These are phyloP conservation scores for Isaurus tuberculatus DNA, from an alignment of 92 coral and sea anemone genomes.

Conservation along the genomic window DNA sequence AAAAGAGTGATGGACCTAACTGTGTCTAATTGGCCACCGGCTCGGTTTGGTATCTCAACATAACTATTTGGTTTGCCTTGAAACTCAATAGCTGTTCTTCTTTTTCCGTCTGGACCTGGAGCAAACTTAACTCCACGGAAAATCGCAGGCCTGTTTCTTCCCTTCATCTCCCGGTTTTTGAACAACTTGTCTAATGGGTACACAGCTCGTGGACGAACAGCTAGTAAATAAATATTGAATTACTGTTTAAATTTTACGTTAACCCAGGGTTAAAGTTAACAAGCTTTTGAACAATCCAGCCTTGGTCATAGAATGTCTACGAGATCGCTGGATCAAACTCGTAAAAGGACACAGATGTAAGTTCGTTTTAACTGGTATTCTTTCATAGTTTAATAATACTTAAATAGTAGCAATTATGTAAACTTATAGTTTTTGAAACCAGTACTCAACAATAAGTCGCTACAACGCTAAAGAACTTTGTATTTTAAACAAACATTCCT, in stretches of 20 bases:
- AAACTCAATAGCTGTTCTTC: conserved; percentile 11
- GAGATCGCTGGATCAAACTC: no score
- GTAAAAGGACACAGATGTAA: no score
- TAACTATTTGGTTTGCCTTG: conserved; percentile 35
- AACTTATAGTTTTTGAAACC: no score
- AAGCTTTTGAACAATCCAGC: no score
- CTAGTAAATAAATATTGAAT: neutral
- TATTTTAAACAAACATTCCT: no score
- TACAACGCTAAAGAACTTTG: no score
- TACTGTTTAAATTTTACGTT: no score
- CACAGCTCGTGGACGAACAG: conserved; percentile 38
- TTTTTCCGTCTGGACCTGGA: conserved; percentile 23
- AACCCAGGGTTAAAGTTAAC: no score
- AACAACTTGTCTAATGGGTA: conserved; percentile 7
- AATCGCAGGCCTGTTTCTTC: conserved; percentile 9
- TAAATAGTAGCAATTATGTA: no score
- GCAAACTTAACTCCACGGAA: neutral
- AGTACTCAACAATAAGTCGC: no score
- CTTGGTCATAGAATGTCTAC: neutral
- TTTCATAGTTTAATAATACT: no score
- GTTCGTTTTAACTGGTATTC: no score
- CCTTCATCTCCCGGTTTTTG: neutral
- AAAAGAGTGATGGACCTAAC: conserved; percentile 16
- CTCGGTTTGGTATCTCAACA: conserved; percentile 30
- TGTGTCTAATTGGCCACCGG: conserved; percentile 16